Evolutionary conservation across 1,140 invertebrate species (phyloP).

Genomic region (Oedothorax gibbosus): DNA sequence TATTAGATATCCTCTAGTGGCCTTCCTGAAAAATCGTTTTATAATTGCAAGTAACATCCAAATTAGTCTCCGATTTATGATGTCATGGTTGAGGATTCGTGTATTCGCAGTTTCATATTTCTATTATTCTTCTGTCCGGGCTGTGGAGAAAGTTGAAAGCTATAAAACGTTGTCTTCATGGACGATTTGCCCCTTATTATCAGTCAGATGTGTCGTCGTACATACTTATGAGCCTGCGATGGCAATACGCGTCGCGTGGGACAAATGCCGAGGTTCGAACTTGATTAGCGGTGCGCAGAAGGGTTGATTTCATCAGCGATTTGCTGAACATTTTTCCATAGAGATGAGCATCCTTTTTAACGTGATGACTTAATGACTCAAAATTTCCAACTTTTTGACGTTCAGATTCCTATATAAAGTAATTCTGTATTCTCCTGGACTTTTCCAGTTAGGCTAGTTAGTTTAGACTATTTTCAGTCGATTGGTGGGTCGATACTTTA

Average conservation of each 20-base stretch:
- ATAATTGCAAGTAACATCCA: too few species aligned
- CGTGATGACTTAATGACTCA: too few species aligned
- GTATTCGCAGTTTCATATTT: conserved; percentile 11
- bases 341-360: too few species aligned
- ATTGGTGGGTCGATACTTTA: too few species aligned
- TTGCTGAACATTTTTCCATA: background rate
- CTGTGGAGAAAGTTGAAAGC: conserved; percentile 7
- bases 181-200: conserved; percentile 23
- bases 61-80: background rate
- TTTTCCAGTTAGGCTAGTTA: too few species aligned
- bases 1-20: too few species aligned
- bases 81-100: conserved; percentile 25
- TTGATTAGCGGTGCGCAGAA: conserved; percentile 33
- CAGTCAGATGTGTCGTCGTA: conserved; percentile 31
- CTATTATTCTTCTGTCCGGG: conserved; percentile 5
- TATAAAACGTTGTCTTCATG: conserved; percentile 26
- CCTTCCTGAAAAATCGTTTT: too few species aligned
- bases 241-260: conserved; percentile 18
- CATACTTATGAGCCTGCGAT: conserved; percentile 14
- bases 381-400: too few species aligned
- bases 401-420: too few species aligned
- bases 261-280: conserved; percentile 24
- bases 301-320: conserved; percentile 11
- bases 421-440: too few species aligned
- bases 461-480: too few species aligned